phyloP scores from a whole-genome alignment of 2,797 vertebrate genomes.

The Tangara arthus region DNA sequence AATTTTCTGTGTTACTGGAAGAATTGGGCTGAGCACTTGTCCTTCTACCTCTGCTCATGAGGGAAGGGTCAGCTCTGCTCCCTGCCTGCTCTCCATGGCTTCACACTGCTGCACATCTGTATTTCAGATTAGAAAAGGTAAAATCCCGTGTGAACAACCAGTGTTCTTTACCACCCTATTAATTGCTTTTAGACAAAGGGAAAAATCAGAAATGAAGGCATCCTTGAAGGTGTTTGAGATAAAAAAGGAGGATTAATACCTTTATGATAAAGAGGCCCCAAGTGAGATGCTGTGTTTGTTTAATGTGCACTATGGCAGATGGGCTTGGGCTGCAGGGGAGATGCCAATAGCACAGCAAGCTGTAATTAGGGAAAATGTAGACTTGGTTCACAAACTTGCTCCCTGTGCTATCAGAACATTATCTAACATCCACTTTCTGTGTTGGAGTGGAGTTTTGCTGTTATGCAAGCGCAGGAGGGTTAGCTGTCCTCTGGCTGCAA shows the following conservation, averaged over 20 bases:
- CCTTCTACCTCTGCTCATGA: background rate
- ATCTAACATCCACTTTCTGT: background rate
- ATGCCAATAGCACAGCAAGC: background rate
- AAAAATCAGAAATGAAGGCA: background rate
- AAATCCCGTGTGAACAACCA: background rate
- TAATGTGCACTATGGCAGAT: background rate
- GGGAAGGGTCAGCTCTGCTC: background rate
- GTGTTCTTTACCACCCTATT: background rate
- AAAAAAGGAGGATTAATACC: background rate
- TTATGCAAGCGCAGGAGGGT: background rate
- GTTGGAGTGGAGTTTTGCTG: background rate
- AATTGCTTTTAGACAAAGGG: background rate
- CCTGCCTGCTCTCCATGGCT: accelerated
- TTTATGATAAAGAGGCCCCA: background rate
- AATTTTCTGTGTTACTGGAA: background rate
- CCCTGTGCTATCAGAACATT: background rate
- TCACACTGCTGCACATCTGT: background rate
- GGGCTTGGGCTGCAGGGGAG: background rate
- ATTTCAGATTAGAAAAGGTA: background rate
- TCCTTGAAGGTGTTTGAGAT: background rate
- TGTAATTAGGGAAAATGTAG: background rate
- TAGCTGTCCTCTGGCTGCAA: background rate
- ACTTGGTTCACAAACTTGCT: background rate
- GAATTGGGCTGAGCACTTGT: background rate
- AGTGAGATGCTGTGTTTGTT: background rate